phyloP scores from a whole-genome alignment of 1,140 invertebrate species.

The Tenebrio molitor region DNA sequence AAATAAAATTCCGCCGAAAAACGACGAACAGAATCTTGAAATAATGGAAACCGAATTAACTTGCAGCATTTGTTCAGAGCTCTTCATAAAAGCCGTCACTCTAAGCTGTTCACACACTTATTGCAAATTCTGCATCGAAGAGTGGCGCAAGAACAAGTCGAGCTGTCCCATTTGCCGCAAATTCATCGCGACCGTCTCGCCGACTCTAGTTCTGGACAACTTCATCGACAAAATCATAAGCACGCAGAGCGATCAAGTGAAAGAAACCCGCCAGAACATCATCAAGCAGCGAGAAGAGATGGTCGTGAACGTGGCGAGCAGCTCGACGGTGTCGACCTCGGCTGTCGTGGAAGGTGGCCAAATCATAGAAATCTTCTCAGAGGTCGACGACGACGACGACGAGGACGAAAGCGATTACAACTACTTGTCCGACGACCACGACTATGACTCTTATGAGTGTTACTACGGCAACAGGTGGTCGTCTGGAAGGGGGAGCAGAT shows the following conservation, averaged over 20 bases:
- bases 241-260: not conserved
- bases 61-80: conserved; percentile 84
- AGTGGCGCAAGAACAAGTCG: conserved; percentile 80
- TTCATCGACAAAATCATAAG: conserved; percentile 44
- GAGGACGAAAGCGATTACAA: conserved; percentile 56
- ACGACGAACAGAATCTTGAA: conserved; percentile 67
- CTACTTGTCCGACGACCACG: conserved; percentile 51
- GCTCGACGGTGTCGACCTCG: not conserved
- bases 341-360: not conserved
- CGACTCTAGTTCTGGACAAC: conserved; percentile 61
- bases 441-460: conserved; percentile 47
- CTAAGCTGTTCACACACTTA: conserved; percentile 85
- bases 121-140: conserved; percentile 79
- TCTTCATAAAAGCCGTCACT: conserved; percentile 79
- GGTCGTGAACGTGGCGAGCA: not conserved
- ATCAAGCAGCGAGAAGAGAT: not conserved
- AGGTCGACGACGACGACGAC: conserved; percentile 54
- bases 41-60: conserved; percentile 83
- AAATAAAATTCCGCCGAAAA: not conserved
- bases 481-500: too few relatives aligned
- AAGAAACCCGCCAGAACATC: not conserved
- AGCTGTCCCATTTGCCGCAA: conserved; percentile 81
- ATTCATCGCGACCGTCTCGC: conserved; percentile 50
- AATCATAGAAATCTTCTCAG: conserved; percentile 51
- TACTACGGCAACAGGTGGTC: conserved; percentile 50